Percentiles rank a stretch among this genome's conserved stretches.
phyloP scores from a whole-genome alignment of 2,797 vertebrate genomes.

The Meda fulgida region DNA sequence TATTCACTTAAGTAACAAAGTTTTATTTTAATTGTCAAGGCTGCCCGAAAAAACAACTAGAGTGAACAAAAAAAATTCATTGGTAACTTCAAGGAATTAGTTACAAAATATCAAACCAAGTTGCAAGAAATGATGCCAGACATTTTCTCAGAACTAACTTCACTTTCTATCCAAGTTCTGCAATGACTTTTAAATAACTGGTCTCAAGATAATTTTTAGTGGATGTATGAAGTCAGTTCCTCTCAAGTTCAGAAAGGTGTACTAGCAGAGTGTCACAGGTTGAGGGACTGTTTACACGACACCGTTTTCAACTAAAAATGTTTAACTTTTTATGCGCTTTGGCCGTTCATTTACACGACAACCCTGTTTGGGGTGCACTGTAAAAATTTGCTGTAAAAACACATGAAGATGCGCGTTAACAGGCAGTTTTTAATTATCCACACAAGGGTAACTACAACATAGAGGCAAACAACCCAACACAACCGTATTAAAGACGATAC shows the following conservation, averaged over 20 bases:
- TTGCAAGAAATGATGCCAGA: constrained; percentile 42
- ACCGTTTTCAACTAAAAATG: no score
- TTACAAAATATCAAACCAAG: constrained; percentile 8
- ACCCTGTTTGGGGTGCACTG: no score
- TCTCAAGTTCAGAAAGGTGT: neutral
- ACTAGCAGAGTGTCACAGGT: neutral
- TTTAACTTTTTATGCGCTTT: no score
- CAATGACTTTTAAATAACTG: constrained; percentile 30
- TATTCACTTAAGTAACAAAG: constrained; percentile 24
- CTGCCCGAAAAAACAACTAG: neutral
- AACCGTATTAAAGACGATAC: no score
- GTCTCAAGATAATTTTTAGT: constrained; percentile 29
- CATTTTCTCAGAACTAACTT: constrained; percentile 43
- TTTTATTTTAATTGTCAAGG: constrained; percentile 20
- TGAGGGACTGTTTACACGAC: no score
- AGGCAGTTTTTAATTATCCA: no score
- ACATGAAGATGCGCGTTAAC: no score
- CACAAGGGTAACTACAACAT: no score
- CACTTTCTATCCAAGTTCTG: constrained; percentile 41
- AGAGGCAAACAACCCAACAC: no score
- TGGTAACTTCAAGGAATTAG: neutral
- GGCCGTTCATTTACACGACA: no score
- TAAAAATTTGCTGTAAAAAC: no score
- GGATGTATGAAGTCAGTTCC: constrained; percentile 38
- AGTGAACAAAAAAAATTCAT: neutral